A percentile compares a stretch with the other conserved stretches of the same genome.
Evolutionary conservation across 2,888 invertebrate genomes (phyloP).

Genomic region (Liopterus haemorrhoidalis): DNA sequence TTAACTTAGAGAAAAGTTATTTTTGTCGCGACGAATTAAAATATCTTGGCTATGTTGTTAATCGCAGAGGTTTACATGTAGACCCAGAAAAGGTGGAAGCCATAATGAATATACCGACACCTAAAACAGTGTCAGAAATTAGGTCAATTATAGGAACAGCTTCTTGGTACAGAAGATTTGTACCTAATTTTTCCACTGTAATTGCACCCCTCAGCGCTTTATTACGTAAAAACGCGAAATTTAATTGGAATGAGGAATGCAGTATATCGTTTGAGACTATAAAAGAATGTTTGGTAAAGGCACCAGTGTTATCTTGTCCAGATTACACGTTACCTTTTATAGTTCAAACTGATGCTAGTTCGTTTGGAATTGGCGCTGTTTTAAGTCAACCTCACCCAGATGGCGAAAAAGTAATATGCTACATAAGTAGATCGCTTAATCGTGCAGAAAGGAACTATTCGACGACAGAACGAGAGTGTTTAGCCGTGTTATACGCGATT

Average conservation of each 20-base stretch:
- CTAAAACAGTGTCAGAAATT: no score
- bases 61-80: no score
- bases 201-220: no score
- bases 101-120: no score
- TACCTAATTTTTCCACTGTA: no score
- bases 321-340: conserved; percentile 22
- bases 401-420: conserved; percentile 17
- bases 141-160: no score
- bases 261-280: conserved; percentile 15
- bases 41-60: no score
- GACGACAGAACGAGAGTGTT: conserved; percentile 17
- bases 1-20: no score
- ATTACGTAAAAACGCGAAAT: no score
- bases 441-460: conserved; percentile 18
- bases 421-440: conserved; percentile 16
- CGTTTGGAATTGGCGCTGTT: conserved; percentile 23
- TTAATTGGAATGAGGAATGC: conserved; percentile 15
- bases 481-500: conserved; percentile 13
- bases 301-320: conserved; percentile 25
- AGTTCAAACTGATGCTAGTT: conserved; percentile 22
- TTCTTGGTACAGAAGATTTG: no score
- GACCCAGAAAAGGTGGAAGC: no score
- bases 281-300: conserved; percentile 16
- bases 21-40: no score
- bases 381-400: conserved; percentile 10